These are phyloP conservation scores for Cataglyphis livida DNA, from an alignment of 2,888 invertebrate species.

Conservation along the genomic window DNA sequence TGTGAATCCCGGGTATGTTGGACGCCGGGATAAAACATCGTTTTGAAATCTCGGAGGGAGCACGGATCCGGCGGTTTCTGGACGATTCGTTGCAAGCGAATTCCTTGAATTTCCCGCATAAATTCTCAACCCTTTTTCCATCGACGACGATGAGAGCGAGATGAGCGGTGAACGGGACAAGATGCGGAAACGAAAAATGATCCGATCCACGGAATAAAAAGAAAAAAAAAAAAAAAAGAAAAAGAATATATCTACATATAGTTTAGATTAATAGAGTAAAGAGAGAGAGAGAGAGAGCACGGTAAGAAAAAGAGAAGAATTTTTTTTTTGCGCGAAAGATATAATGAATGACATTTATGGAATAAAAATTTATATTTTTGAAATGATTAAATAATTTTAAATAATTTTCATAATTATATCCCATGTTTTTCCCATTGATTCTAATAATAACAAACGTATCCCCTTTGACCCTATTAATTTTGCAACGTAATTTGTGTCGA, in stretches of 20 bases:
- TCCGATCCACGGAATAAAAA: neutral
- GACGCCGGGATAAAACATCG: slow-evolving; percentile 56
- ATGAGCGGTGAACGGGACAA: slow-evolving; percentile 20
- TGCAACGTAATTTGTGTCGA: slow-evolving; percentile 11
- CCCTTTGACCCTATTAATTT: neutral
- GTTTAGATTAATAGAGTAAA: neutral
- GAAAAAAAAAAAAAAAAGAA: neutral
- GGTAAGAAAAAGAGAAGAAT: neutral
- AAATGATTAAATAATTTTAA: neutral
- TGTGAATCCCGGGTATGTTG: slow-evolving; percentile 54
- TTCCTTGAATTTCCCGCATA: slow-evolving; percentile 76
- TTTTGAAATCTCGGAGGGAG: slow-evolving; percentile 58
- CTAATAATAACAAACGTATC: neutral
- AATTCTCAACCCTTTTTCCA: slow-evolving; percentile 63
- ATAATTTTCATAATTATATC: neutral
- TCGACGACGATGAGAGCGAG: slow-evolving; percentile 1
- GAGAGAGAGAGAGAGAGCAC: neutral
- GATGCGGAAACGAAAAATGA: slow-evolving; percentile 33
- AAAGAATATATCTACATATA: neutral
- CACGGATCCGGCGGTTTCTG: slow-evolving; percentile 56
- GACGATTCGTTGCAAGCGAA: slow-evolving; percentile 61
- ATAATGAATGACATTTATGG: neutral
- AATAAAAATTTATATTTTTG: neutral
- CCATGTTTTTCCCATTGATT: neutral
- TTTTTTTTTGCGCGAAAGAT: neutral